phyloP scores from a whole-genome alignment of 2,888 invertebrate species.

The Macropis europaea region DNA sequence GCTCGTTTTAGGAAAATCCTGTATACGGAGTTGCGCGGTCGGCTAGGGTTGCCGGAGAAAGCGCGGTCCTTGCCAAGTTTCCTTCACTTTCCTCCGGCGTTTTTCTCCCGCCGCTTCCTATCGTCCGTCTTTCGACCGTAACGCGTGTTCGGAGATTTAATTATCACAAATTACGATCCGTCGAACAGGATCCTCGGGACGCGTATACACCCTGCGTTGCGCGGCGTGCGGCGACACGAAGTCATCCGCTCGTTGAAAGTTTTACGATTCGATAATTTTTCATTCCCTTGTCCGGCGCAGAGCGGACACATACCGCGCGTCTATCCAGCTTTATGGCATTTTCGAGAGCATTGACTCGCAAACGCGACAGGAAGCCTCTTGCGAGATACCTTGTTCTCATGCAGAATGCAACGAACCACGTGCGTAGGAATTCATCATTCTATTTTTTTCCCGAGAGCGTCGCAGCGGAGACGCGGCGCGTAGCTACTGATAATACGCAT shows the following conservation, averaged over 20 bases:
- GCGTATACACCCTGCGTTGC: too few relatives aligned
- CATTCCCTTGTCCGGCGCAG: slow-evolving; percentile 10
- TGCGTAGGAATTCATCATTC: not conserved
- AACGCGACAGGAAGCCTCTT: not conserved
- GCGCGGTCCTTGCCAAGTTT: not conserved
- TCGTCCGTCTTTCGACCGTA: not conserved
- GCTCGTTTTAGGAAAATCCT: too few relatives aligned
- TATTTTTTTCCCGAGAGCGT: not conserved
- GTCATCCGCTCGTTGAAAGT: not conserved
- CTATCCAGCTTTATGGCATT: slow-evolving; percentile 2
- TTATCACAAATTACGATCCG: too few relatives aligned
- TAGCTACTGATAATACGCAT: slow-evolving; percentile 21
- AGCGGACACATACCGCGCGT: not conserved
- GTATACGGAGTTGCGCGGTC: not conserved
- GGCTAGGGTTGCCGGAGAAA: slow-evolving; percentile 10
- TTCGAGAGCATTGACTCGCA: slow-evolving; percentile 4
- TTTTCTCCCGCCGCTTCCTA: not conserved
- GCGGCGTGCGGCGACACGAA: too few relatives aligned
- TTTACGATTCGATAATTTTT: slow-evolving; percentile 6
- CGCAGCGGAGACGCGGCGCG: not conserved
- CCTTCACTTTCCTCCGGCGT: not conserved
- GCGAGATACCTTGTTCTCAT: not conserved
- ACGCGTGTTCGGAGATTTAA: not conserved
- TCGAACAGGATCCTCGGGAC: too few relatives aligned
- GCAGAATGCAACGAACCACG: not conserved